phyloP scores from a whole-genome alignment of 2,888 invertebrate genomes.

The Tanytarsus gracilentus region DNA sequence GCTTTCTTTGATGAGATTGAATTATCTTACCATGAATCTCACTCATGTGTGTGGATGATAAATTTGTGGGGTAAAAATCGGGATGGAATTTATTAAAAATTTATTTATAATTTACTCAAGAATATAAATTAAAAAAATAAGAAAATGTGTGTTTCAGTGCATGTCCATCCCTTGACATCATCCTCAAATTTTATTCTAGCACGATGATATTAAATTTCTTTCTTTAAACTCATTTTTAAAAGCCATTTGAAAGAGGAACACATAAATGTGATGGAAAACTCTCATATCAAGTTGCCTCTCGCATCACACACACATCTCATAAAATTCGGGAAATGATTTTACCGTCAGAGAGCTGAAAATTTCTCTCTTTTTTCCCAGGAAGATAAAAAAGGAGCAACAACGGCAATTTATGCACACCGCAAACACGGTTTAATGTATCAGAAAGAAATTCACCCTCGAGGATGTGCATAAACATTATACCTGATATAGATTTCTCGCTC shows the following conservation, averaged over 20 bases:
- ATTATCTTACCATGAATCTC: too few species aligned
- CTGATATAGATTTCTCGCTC: too few species aligned
- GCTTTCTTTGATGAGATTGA: too few species aligned
- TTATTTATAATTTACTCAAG: too few species aligned
- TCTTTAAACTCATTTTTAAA: neutral
- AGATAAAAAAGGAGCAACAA: slow-evolving; percentile 2
- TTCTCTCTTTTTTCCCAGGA: neutral
- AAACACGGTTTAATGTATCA: slow-evolving; percentile 20
- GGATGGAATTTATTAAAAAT: too few species aligned
- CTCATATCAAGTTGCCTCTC: neutral
- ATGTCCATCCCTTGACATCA: too few species aligned
- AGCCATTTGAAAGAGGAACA: slow-evolving; percentile 20
- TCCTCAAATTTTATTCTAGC: neutral
- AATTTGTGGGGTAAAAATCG: too few species aligned
- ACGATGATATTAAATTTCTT: neutral
- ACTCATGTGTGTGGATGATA: too few species aligned
- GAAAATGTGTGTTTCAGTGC: too few species aligned
- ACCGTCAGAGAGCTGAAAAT: neutral
- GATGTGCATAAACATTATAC: slow-evolving; percentile 8
- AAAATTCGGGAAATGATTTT: slow-evolving; percentile 25
- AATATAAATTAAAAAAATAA: too few species aligned
- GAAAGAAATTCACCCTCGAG: slow-evolving; percentile 5
- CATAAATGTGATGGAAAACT: slow-evolving; percentile 5
- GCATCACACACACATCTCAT: neutral
- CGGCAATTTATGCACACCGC: neutral